phyloP scores from a whole-genome alignment of 2,797 vertebrate genomes.

The Pangasius mekongensis region DNA sequence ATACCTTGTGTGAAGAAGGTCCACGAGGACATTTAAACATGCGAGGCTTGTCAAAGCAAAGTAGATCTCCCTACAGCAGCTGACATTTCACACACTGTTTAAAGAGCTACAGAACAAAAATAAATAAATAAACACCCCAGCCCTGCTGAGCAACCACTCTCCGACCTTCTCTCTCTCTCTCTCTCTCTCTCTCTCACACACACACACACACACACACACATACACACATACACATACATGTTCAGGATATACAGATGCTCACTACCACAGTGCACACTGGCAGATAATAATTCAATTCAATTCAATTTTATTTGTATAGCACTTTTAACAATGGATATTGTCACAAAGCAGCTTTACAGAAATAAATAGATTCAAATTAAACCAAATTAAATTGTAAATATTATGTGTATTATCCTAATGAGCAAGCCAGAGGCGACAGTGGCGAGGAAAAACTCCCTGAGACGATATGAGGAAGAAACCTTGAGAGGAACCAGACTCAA shows the following conservation, averaged over 20 bases:
- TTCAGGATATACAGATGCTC: slow-evolving; percentile 1
- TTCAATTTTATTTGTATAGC: too few species aligned
- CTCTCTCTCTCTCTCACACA: not conserved
- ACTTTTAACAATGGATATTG: too few species aligned
- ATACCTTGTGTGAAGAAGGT: slow-evolving; percentile 10
- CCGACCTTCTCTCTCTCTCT: not conserved
- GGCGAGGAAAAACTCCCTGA: too few species aligned
- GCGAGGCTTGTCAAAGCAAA: slow-evolving; percentile 23
- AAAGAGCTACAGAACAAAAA: slow-evolving; percentile 39
- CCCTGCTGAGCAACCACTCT: slow-evolving; percentile 20
- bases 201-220: too few species aligned
- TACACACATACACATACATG: not conserved
- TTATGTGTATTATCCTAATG: too few species aligned
- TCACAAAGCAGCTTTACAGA: too few species aligned
- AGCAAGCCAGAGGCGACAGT: too few species aligned
- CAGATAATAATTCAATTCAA: slow-evolving; percentile 14
- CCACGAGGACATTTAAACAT: slow-evolving; percentile 26
- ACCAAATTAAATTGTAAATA: too few species aligned
- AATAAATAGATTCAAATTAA: too few species aligned
- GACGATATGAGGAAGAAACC: too few species aligned
- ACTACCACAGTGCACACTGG: not conserved
- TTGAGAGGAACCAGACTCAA: too few species aligned
- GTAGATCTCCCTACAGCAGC: slow-evolving; percentile 37
- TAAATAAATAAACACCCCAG: slow-evolving; percentile 55
- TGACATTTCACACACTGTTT: slow-evolving; percentile 50